These are phyloP conservation scores for Chymomyza amoena DNA, from an alignment of 2,888 invertebrate genomes.

Conservation along the genomic window DNA sequence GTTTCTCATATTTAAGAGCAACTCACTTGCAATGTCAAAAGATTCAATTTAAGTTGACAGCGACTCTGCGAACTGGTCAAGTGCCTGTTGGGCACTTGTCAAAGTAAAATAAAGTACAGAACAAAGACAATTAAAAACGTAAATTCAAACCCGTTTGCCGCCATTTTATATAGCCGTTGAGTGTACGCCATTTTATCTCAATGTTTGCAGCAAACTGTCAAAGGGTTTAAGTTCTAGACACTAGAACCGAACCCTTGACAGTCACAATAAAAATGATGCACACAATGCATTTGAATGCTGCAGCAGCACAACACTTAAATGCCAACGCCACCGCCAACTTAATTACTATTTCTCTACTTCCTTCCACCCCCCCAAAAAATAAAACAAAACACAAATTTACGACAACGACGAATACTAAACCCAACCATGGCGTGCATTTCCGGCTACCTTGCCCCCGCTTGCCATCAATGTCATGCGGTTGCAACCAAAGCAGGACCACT, in stretches of 20 bases:
- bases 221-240: background rate
- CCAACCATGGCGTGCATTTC: background rate
- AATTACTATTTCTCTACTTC: conserved; percentile 62
- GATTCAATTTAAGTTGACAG: background rate
- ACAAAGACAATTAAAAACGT: conserved; percentile 45
- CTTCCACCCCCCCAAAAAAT: conserved; percentile 8
- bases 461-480: conserved; percentile 34
- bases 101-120: conserved; percentile 14
- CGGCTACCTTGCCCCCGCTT: background rate
- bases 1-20: conserved; percentile 21
- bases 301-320: conserved; percentile 34
- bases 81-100: conserved; percentile 35
- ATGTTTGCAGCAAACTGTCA: background rate
- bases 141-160: background rate
- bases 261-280: background rate
- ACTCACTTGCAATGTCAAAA: conserved; percentile 8
- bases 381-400: conserved; percentile 18
- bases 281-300: conserved; percentile 44
- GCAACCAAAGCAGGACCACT: conserved; percentile 75
- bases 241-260: background rate
- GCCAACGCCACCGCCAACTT: conserved; percentile 62
- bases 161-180: background rate
- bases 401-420: conserved; percentile 4
- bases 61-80: conserved; percentile 12
- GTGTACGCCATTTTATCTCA: background rate